phyloP scores from a whole-genome alignment of 30 jellyfish, hydroid and myxozoan species.

The Morbakka virulenta region DNA sequence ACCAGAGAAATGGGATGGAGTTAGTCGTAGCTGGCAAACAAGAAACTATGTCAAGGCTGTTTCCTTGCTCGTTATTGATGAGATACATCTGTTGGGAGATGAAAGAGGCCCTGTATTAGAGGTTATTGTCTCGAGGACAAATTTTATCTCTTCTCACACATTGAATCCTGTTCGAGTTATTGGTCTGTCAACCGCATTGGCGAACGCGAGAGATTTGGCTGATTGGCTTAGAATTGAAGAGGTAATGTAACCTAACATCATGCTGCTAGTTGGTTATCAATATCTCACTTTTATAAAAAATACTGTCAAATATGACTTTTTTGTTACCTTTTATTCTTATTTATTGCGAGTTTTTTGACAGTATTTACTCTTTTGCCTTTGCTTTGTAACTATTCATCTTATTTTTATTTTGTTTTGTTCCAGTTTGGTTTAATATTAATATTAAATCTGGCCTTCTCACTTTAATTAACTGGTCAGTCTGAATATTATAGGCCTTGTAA shows the following conservation, averaged over 20 bases:
- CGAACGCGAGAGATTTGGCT: slow-evolving; percentile 99
- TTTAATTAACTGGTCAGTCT: no score
- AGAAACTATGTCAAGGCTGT: slow-evolving; percentile 90
- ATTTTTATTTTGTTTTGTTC: background rate
- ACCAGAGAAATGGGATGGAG: slow-evolving; percentile 99
- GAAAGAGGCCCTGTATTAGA: slow-evolving; percentile 99
- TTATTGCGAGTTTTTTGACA: no score
- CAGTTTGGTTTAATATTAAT: background rate
- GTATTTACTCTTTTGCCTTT: no score
- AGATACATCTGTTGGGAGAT: slow-evolving; percentile 96
- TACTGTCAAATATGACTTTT: no score
- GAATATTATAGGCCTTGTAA: no score
- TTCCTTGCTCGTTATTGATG: slow-evolving; percentile 88
- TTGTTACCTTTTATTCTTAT: no score
- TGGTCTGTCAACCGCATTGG: slow-evolving; percentile 97
- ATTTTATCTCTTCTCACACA: slow-evolving; percentile 90
- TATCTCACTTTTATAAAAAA: no score
- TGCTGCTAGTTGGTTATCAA: no score
- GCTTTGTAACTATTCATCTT: no score
- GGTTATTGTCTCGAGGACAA: slow-evolving; percentile 94
- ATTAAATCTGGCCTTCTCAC: no score
- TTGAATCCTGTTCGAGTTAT: slow-evolving; percentile 74
- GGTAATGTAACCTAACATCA: slow-evolving; percentile 48
- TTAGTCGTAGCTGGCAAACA: slow-evolving; percentile 98
- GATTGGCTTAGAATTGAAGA: slow-evolving; percentile 95